Base-by-base conservation (phyloP, 1,140 invertebrate genomes). In the Schmidtea mediterranea region DNA sequence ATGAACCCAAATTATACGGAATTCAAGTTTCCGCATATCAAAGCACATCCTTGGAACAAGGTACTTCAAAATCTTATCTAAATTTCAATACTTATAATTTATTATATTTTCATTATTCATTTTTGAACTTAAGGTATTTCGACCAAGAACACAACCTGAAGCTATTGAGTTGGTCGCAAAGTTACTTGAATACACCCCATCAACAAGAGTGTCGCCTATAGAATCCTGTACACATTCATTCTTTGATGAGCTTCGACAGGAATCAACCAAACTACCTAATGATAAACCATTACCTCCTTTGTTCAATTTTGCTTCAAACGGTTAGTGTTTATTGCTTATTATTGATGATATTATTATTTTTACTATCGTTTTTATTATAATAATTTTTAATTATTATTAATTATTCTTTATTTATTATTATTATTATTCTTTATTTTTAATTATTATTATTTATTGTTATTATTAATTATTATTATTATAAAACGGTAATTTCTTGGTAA, bases 1-100 rank as follows among this genome's bases (percentile, higher is more conserved):
- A 52, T 52, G 52, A 52, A 52, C 49, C 50, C 51, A 3, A 46
- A 52, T 15, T 52, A 46, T 52, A 46, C 41, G n/a, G 43, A 52
- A 21, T 52, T 46, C 16, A 53, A 48, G 21, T 52, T 52, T 36
- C 52, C 52, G 12, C 21, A 48, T 22, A 48, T 48, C 24, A 48
- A 48, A 40, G 23, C n/a, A 23, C 23, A 15, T 32, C 24, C 38
- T n/a, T 48, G 46, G 46, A n/a, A 18, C 13, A 48, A 37, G n/a
- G 18, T 19, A 19, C 3, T 41, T 41, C 22, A 6, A 3, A 19
- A 23, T 19, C 3, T 41, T 6, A 19, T 41, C 22, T 19, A 6
- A 41, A 5, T 6, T 6, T 6, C 18, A 6, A 19, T 41, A 19
- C 3, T 41, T 41, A 6, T 23, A 41, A 19, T 41, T 12, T 19